phyloP scores from a whole-genome alignment of 2,113 vertebrate genomes.

The Crypturellus undulatus region DNA sequence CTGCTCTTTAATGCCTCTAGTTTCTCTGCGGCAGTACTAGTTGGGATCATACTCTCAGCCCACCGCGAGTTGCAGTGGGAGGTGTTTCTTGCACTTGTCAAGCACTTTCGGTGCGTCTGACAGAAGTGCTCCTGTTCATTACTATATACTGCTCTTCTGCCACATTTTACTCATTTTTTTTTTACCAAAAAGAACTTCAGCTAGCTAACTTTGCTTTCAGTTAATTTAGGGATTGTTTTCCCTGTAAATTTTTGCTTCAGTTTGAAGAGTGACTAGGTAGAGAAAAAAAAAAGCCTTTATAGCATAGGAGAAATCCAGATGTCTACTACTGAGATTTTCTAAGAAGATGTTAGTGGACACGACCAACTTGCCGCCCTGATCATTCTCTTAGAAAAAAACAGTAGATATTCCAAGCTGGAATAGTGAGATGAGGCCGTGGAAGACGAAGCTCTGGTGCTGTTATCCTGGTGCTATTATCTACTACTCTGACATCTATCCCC shows the following conservation, averaged over 20 bases:
- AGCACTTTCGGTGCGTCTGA: neutral
- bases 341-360: neutral
- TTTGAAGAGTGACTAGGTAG: neutral
- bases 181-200: neutral
- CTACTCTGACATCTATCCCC: neutral
- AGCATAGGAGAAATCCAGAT: neutral
- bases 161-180: neutral
- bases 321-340: neutral
- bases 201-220: neutral
- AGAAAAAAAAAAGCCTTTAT: too few relatives aligned
- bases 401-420: neutral
- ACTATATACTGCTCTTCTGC: neutral
- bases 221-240: neutral
- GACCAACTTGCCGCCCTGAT: neutral
- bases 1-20: neutral
- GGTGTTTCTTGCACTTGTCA: neutral
- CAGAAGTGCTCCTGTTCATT: neutral
- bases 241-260: neutral
- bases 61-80: neutral
- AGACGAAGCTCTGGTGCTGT: neutral
- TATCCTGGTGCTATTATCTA: neutral
- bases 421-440: neutral
- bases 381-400: neutral
- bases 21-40: neutral
- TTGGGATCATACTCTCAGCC: neutral